A percentile compares a stretch with the other conserved stretches of the same genome.
These are phyloP conservation scores for Agapostemon virescens DNA, from an alignment of 2,888 invertebrate genomes.

Conservation along the genomic window DNA sequence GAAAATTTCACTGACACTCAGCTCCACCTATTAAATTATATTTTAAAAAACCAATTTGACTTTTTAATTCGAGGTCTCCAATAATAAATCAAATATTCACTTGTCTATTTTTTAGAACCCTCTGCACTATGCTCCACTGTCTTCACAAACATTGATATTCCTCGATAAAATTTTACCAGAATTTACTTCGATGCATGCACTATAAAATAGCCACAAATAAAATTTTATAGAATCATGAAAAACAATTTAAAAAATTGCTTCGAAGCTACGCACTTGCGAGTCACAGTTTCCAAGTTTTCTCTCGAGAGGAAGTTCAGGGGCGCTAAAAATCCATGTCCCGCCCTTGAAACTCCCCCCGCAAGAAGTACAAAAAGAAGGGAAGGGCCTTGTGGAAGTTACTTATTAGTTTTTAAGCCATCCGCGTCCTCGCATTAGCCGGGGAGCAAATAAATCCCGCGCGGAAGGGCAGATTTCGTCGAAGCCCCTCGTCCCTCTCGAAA, in stretches of 20 bases:
- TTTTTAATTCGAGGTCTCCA: no score
- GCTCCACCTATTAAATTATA: no score
- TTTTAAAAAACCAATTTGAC: no score
- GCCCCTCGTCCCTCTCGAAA: background rate
- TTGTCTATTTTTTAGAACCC: background rate
- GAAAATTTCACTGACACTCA: background rate
- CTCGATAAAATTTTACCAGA: background rate
- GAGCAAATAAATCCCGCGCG: slow-evolving; percentile 50
- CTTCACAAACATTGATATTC: background rate
- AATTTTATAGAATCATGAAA: no score
- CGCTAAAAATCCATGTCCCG: background rate
- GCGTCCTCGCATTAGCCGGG: slow-evolving; percentile 48
- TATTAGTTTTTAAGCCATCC: slow-evolving; percentile 66
- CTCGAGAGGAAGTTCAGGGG: background rate
- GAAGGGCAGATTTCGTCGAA: slow-evolving; percentile 30
- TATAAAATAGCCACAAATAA: background rate
- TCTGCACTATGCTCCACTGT: background rate
- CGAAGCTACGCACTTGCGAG: no score
- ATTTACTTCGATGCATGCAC: background rate
- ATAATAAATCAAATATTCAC: no score
- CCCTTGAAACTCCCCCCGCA: background rate
- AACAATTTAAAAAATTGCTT: no score
- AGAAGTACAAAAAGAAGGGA: slow-evolving; percentile 6
- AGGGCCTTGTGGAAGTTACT: slow-evolving; percentile 53
- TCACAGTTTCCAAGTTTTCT: background rate